These are phyloP conservation scores for Aleiodes sp. DNA, from an alignment of 1,140 invertebrate species.

Conservation along the genomic window DNA sequence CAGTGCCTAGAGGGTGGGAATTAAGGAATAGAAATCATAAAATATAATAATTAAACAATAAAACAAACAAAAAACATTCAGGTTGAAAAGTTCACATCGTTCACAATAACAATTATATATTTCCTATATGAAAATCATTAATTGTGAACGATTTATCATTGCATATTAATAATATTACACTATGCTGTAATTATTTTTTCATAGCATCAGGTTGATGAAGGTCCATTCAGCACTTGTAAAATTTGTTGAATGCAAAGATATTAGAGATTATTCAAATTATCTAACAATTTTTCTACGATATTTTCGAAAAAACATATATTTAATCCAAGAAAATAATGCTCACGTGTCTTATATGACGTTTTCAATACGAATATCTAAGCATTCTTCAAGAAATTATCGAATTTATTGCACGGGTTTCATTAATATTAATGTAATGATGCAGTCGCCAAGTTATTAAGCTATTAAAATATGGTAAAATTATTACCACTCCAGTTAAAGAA, in stretches of 20 bases:
- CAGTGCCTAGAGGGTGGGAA: slow-evolving; percentile 41
- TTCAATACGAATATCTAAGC: neutral
- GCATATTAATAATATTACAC: neutral
- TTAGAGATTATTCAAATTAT: neutral
- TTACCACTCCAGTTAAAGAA: too few species aligned
- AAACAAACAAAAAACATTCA: neutral
- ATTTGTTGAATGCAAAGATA: neutral
- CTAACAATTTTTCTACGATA: neutral
- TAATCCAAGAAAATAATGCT: neutral
- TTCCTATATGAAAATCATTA: neutral
- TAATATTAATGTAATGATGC: slow-evolving; percentile 37
- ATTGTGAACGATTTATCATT: neutral
- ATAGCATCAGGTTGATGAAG: slow-evolving; percentile 7
- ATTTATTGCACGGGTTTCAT: slow-evolving; percentile 19
- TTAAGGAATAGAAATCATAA: neutral
- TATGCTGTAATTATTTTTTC: neutral
- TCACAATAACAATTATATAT: neutral
- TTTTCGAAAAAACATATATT: slow-evolving; percentile 7
- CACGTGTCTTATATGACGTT: slow-evolving; percentile 6
- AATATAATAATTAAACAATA: too few species aligned
- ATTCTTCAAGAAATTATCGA: slow-evolving; percentile 16
- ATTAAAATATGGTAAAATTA: too few species aligned
- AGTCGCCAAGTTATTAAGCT: slow-evolving; percentile 43
- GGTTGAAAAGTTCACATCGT: neutral
- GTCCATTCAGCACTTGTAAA: neutral